Evolutionary conservation across 1,140 invertebrate genomes (phyloP), one percentile per base, ranked within the genome.

Genomic region (Drosophila guanche): DNA sequence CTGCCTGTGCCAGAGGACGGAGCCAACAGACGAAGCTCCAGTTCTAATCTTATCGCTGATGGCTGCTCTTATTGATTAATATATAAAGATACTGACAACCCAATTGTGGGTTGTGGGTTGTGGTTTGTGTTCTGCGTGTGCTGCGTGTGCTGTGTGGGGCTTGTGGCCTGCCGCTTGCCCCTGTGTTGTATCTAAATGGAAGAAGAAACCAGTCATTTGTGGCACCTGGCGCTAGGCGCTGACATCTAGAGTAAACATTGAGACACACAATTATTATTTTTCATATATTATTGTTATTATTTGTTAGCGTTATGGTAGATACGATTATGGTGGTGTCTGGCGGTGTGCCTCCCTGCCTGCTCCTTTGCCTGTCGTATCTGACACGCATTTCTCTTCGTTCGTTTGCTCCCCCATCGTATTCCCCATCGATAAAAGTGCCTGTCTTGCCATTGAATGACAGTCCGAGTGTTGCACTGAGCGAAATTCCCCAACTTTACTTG

Each of bases 41-140:
- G 5, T 51, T 25, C 41, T 68, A 74, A 85, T 85, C 80, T 85
- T 86, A 85, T 85, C 79, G 48, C 23, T 55, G 40, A 41, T 51
- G 25, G 46, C 71, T 85, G 76, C 76, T 85, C 81, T 66, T 86
- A 85, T 86, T 86, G 81, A 86, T 81, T 86, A 86, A 86, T 77
- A 86, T 55, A 68, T 68, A 73, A 74, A 66, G 57, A 80, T 86
- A 77, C 77, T 66, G 67, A 81, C 63, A 84, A 63, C 52, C 65
- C 62, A 65, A 68, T 37, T 45, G 52, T 8, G 59, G 25, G 27
- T 55, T 8, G n/a, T 10, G 10, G 14, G 3, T 45, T 66, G 53
- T 60, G 14, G 29, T 14, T n/a, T n/a, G n/a, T n/a, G n/a, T n/a
- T n/a, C n/a, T n/a, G n/a, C n/a, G n/a, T n/a, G n/a, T 54, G 33